Conservation (phyloP, 1,140 invertebrate species). For the Drosophila oshimai region DNA sequence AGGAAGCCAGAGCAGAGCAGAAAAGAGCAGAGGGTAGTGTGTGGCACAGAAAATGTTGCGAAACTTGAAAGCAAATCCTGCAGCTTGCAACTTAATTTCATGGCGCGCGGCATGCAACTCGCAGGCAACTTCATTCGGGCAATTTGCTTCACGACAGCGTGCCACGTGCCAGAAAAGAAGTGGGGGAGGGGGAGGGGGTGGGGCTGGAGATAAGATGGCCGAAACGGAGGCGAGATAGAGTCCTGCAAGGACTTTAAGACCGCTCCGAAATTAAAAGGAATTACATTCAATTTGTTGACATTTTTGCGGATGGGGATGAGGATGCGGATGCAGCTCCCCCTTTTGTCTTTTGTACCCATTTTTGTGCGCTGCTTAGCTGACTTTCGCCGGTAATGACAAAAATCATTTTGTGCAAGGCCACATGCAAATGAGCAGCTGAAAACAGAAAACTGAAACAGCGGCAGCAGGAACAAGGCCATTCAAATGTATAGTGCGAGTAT, state of each 20-base stretch:
- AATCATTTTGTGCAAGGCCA: slow-evolving; percentile 70
- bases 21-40: neutral
- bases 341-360: slow-evolving; percentile 20
- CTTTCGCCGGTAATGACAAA: slow-evolving; percentile 66
- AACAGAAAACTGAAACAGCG: slow-evolving; percentile 27
- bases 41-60: slow-evolving; percentile 57
- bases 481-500: no score
- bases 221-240: slow-evolving; percentile 23
- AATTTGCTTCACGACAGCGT: slow-evolving; percentile 68
- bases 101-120: slow-evolving; percentile 52
- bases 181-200: neutral
- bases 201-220: neutral
- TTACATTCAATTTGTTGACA: slow-evolving; percentile 75
- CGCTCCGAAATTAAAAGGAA: slow-evolving; percentile 65
- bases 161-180: slow-evolving; percentile 47
- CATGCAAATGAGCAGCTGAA: slow-evolving; percentile 66
- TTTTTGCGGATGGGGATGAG: slow-evolving; percentile 40
- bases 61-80: slow-evolving; percentile 77
- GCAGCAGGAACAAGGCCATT: slow-evolving; percentile 26
- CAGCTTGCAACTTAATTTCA: slow-evolving; percentile 78
- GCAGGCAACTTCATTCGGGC: slow-evolving; percentile 73
- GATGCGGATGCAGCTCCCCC: slow-evolving; percentile 16
- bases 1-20: neutral
- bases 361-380: slow-evolving; percentile 28
- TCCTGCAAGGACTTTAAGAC: slow-evolving; percentile 55